Percentiles rank a stretch among this genome's conserved stretches.
Evolutionary conservation across 2,113 vertebrate species (phyloP).

Genomic region (Mormoops blainvillei): DNA sequence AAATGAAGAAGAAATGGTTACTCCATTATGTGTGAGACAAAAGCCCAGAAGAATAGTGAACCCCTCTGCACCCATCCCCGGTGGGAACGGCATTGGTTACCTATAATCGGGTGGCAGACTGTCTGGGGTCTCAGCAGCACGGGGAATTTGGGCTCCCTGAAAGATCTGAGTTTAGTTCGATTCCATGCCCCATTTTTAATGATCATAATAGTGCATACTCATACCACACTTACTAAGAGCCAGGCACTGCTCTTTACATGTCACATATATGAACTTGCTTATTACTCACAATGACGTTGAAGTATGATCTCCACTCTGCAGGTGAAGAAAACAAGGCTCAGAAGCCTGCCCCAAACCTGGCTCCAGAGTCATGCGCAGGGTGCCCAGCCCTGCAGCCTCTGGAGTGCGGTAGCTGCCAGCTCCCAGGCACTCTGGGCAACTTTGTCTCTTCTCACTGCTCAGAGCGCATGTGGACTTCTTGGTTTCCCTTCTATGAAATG

Average conservation of each 20-base stretch:
- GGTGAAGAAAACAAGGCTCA: not conserved
- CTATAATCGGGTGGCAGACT: not conserved
- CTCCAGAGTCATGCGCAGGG: not conserved
- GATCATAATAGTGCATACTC: not conserved
- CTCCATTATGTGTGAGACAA: not conserved
- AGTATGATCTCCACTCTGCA: not conserved
- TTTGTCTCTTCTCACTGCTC: not conserved
- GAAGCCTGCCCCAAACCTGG: not conserved
- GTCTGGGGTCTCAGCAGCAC: not conserved
- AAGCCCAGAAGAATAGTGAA: not conserved
- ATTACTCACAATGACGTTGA: not conserved
- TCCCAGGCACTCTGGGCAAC: not conserved
- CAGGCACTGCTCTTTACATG: not conserved
- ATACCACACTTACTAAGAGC: not conserved
- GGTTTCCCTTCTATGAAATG: not conserved
- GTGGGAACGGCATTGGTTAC: not conserved
- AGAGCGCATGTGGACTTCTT: not conserved
- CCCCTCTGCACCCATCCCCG: no score
- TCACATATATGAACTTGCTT: not conserved
- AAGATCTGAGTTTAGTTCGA: not conserved
- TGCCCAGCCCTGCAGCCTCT: not conserved
- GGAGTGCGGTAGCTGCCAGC: rapidly evolving
- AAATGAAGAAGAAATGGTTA: not conserved
- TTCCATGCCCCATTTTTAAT: not conserved
- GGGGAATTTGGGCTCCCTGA: not conserved